Base-by-base conservation (phyloP, 2,888 invertebrate species). In the Xanthorhoe designata region DNA sequence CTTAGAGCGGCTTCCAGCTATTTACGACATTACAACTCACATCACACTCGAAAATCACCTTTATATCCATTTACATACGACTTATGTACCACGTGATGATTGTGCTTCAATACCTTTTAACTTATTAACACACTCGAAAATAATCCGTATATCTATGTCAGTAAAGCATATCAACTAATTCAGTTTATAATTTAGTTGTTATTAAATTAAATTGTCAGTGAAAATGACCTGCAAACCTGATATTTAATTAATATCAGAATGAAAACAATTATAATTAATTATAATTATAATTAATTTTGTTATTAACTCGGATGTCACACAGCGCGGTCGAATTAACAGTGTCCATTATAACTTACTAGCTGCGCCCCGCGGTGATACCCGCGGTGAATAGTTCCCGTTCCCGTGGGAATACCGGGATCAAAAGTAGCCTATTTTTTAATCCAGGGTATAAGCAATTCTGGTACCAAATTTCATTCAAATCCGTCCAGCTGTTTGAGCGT, bases 1-100 rank as follows among this genome's bases (percentile, higher is more conserved):
- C 59, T 56, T 56, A 55, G 13, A 35, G 13, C 52, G 51, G 58
- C 45, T 61, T 61, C 61, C 45, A 19, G 52, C 55, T 52, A 55
- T 64, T 68, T 64, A 59, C 61, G 59, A 59, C 58, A 49, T 59
- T 64, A 58, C 8, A 38, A 58, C 58, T 53, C 29, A 0, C 0
- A 42, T 18, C 19, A 29, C 56, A 51, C 15, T 19, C 42, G 1
- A 47, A 51, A 50, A 32, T 2, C 24, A 50, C 17, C 7, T 49
- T 57, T 61, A 61, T 17, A 13, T 38, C 51, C 56, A 53, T 24
- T 10, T 15, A 4, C 1, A 24, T 49, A 61, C 32, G 45, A 10
- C 10, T 42, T 29, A 53, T 19, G n/a, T 1, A n/a, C 29, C 42
- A 13, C 8, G 13, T 19, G 9, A 13, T n/a, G 50, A 35, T n/a